Percentiles rank a stretch among this genome's conserved stretches.
phyloP scores from a whole-genome alignment of 1,140 invertebrate species.

The Vanessa atalanta region DNA sequence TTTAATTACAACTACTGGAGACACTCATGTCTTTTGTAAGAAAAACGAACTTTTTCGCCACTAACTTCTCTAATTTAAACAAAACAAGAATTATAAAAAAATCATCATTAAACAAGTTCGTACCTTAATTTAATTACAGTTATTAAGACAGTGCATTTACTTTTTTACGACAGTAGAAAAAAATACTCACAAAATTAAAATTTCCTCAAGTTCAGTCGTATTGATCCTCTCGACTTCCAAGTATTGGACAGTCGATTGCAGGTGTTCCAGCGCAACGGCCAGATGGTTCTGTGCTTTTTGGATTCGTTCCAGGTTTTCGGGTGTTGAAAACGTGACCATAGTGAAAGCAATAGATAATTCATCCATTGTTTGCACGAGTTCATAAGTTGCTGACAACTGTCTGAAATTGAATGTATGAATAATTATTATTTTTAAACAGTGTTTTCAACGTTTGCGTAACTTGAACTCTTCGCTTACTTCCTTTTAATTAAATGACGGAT shows the following conservation, averaged over 20 bases:
- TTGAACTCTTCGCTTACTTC: too few relatives aligned
- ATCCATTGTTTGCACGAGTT: slow-evolving; percentile 59
- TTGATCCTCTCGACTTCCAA: slow-evolving; percentile 49
- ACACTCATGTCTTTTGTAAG: too few relatives aligned
- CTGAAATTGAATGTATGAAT: slow-evolving; percentile 47
- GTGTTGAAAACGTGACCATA: slow-evolving; percentile 23
- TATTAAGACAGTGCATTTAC: too few relatives aligned
- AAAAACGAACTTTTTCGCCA: too few relatives aligned
- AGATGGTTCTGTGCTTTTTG: slow-evolving; percentile 41
- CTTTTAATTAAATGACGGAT: too few relatives aligned
- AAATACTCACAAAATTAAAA: slow-evolving; percentile 52
- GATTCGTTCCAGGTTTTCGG: background rate
- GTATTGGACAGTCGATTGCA: slow-evolving; percentile 52
- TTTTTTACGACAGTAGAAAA: background rate
- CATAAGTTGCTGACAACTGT: slow-evolving; percentile 55
- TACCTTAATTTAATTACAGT: too few relatives aligned
- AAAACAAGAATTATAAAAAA: too few relatives aligned
- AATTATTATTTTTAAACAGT: too few relatives aligned
- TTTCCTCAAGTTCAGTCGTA: slow-evolving; percentile 37
- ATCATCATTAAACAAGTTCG: too few relatives aligned
- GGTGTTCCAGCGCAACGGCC: slow-evolving; percentile 45
- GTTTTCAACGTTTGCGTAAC: too few relatives aligned
- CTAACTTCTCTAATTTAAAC: too few relatives aligned
- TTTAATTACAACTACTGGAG: too few relatives aligned
- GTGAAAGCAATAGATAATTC: slow-evolving; percentile 49